Percentiles rank a stretch among this genome's conserved stretches.
Conservation (phyloP, 2,797 vertebrate species). For the Taenioides sp. region DNA sequence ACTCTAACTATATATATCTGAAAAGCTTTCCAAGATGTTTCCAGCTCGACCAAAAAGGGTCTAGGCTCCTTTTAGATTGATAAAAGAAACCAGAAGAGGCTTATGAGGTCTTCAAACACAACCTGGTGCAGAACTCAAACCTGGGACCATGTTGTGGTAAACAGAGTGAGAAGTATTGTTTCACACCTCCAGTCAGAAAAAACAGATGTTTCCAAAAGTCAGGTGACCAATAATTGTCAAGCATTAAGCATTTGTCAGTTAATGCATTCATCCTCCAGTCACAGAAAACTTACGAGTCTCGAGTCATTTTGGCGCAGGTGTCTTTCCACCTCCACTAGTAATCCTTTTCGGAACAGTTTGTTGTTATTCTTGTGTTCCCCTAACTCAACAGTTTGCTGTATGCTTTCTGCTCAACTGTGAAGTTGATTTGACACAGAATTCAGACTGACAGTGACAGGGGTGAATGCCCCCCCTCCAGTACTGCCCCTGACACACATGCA, state of each 20-base stretch:
- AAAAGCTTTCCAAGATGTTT: not conserved
- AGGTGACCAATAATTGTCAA: not conserved
- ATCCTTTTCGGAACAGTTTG: conserved; percentile 10
- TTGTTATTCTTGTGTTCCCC: conserved; percentile 31
- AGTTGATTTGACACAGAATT: conserved; percentile 30
- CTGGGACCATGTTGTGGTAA: not conserved
- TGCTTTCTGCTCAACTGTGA: conserved; percentile 21
- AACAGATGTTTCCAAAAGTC: not conserved
- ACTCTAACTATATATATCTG: not conserved
- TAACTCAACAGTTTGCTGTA: conserved; percentile 35
- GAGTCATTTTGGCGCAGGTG: conserved; percentile 60
- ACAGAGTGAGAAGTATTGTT: not conserved
- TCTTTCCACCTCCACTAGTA: conserved; percentile 47
- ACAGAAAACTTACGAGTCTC: conserved; percentile 66
- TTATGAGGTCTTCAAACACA: too few relatives aligned
- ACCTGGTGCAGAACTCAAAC: too few relatives aligned
- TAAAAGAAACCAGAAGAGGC: too few relatives aligned
- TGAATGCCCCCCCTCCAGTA: conserved; percentile 12
- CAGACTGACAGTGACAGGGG: conserved; percentile 56
- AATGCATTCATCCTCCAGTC: conserved; percentile 10
- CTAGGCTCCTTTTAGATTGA: too few relatives aligned
- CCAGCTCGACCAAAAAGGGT: not conserved
- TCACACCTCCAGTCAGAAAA: not conserved
- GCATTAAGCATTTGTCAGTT: not conserved
- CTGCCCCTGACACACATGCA: not conserved